Percentiles rank a stretch among this genome's conserved stretches.
phyloP scores from a whole-genome alignment of 1,140 invertebrate species.

The Brachionus asplanchnoidis region DNA sequence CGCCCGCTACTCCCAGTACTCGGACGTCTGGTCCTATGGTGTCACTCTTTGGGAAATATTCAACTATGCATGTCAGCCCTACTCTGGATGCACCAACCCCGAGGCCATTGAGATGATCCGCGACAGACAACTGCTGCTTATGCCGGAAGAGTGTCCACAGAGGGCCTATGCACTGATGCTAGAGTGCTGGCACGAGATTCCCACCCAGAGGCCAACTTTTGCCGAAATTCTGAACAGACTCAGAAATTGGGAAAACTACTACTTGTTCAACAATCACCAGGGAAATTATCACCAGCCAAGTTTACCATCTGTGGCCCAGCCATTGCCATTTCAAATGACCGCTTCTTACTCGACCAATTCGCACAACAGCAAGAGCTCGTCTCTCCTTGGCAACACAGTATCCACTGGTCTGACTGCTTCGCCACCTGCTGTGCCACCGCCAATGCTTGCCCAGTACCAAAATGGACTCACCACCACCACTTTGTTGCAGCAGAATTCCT shows the following conservation, averaged over 20 bases:
- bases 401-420: not conserved
- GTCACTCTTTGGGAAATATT: constrained; percentile 98
- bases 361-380: not conserved
- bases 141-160: constrained; percentile 82
- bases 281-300: not conserved
- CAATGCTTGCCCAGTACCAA: not conserved
- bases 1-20: constrained; percentile 90
- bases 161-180: constrained; percentile 87
- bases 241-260: constrained; percentile 41
- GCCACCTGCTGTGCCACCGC: not conserved
- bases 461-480: not conserved
- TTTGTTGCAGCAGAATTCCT: not conserved
- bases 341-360: constrained; percentile 14
- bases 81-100: constrained; percentile 88
- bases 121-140: constrained; percentile 81
- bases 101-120: constrained; percentile 96
- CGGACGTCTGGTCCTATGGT: constrained; percentile 95
- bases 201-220: constrained; percentile 80
- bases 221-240: constrained; percentile 57
- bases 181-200: constrained; percentile 92
- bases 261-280: constrained; percentile 32
- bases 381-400: not conserved
- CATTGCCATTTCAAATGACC: not conserved
- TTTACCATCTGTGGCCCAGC: not conserved
- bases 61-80: constrained; percentile 87